A percentile compares a stretch with the other conserved stretches of the same genome.
Evolutionary conservation across 2,113 vertebrate genomes (phyloP).

Genomic region (Amphiprion percula): DNA sequence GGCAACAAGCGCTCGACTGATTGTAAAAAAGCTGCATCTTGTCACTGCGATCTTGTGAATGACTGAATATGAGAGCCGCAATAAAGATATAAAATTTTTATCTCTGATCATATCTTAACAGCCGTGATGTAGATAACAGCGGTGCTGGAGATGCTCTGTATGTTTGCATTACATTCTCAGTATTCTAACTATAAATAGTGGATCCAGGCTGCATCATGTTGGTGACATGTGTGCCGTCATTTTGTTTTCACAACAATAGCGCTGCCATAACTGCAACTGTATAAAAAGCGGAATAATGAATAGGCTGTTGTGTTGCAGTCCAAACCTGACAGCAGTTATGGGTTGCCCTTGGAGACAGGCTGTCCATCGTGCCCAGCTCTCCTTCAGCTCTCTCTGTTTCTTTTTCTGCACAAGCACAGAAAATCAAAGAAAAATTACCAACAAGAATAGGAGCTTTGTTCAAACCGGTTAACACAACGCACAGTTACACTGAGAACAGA

Average conservation of each 20-base stretch:
- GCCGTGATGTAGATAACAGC: neutral
- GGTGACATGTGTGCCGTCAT: constrained; percentile 36
- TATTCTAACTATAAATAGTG: constrained; percentile 13
- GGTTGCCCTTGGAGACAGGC: constrained; percentile 85
- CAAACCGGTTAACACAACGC: neutral
- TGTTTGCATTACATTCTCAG: constrained; percentile 5
- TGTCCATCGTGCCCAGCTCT: constrained; percentile 85
- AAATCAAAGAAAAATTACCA: constrained; percentile 33
- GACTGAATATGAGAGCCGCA: neutral
- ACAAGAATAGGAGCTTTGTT: constrained; percentile 31
- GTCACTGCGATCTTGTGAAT: neutral
- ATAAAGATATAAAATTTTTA: neutral
- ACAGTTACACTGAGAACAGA: neutral
- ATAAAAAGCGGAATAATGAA: constrained; percentile 54
- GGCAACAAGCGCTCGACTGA: neutral
- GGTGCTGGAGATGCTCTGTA: neutral
- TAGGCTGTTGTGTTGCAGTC: constrained; percentile 55
- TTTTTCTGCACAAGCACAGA: constrained; percentile 76
- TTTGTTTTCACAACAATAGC: constrained; percentile 44
- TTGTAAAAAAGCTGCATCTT: neutral
- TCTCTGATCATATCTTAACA: neutral
- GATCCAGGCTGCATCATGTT: constrained; percentile 17
- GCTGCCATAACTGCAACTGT: constrained; percentile 45
- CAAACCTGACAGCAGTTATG: constrained; percentile 83
- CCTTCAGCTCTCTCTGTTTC: constrained; percentile 81